phyloP scores from a whole-genome alignment of 2,113 vertebrate genomes.

The Festucalex cinctus region DNA sequence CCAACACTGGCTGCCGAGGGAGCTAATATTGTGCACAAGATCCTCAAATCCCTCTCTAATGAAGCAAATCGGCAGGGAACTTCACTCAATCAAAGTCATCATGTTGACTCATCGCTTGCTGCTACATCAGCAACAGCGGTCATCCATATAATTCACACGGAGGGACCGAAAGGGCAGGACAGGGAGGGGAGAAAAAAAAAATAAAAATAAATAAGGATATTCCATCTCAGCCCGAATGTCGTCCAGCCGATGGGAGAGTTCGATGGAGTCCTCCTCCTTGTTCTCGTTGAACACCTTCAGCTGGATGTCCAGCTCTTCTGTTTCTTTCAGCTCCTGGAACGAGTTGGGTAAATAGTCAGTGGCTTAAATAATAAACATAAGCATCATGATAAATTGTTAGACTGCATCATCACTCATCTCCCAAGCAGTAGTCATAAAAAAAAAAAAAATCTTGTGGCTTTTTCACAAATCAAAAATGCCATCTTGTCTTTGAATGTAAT shows the following conservation, averaged over 20 bases:
- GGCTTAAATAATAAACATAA: neutral
- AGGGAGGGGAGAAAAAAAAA: no score
- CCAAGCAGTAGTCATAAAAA: neutral
- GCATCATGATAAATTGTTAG: neutral
- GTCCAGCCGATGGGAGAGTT: conserved; percentile 91
- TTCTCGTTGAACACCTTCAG: conserved; percentile 98
- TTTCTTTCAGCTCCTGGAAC: conserved; percentile 90
- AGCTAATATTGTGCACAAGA: conserved; percentile 47
- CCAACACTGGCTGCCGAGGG: conserved; percentile 40
- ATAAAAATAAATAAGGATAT: conserved; percentile 97
- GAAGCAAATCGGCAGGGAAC: conserved; percentile 45
- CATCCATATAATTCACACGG: conserved; percentile 44
- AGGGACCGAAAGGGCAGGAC: neutral
- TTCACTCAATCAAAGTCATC: conserved; percentile 45
- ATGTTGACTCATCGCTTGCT: conserved; percentile 27
- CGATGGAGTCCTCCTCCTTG: conserved; percentile 94
- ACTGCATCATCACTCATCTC: neutral
- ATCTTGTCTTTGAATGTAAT: neutral
- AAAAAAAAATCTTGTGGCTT: neutral
- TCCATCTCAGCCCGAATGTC: conserved; percentile 98
- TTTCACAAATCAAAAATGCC: conserved; percentile 9
- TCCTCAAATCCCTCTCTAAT: conserved; percentile 68
- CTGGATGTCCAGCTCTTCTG: conserved; percentile 98
- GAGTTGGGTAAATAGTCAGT: conserved; percentile 4
- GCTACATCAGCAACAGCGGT: conserved; percentile 11